Base-by-base conservation (phyloP, 2,113 vertebrate genomes). In the Daphoenositta chrysoptera region DNA sequence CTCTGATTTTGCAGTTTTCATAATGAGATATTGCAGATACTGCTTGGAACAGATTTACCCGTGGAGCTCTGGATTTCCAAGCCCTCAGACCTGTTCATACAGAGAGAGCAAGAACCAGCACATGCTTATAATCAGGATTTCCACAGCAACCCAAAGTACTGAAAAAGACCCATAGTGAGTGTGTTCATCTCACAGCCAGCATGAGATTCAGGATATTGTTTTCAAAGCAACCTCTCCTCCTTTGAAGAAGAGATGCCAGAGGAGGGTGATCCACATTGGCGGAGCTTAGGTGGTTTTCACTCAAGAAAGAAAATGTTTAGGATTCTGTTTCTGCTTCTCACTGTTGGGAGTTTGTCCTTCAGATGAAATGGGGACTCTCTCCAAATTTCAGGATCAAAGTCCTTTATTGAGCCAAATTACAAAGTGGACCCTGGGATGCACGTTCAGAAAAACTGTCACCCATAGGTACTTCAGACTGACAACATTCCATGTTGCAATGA, bases 1-100 rank as follows among this genome's bases (percentile, higher is more conserved):
- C 88, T 84, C 65, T 77, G 81, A 92, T 96, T 97, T 96, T 92
- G 64, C 60, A 87, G 72, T 95, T 97, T 96, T 96, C 90, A 86
- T 97, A 95, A 96, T 69, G 89, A 87, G 87, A 92, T 94, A 28
- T 80, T 96, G 93, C 91, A 95, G 72, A 77, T 31, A 40, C 8
- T 1, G 1, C 85, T 96, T 87, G 66, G 90, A 95, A 90, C 51
- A 73, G 44, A 90, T 85, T 91, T 93, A 94, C 64, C 17, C 0
- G 0, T 90, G 75, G 78, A 95, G 85, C 79, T 93, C 73, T 89
- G 83, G 58, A 80, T 87, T 91, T 75, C 94, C 84, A 84, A 63
- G 27, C n/a, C 42, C 56, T 40, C 6, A 68, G 78, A 88, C 54
- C 61, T 82, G 64, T 39, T 88, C 87, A 12, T 26, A 39, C 11